A percentile compares a stretch with the other conserved stretches of the same genome.
Conservation (phyloP, 1,140 invertebrate genomes). For the Hylaeus anthracinus region DNA sequence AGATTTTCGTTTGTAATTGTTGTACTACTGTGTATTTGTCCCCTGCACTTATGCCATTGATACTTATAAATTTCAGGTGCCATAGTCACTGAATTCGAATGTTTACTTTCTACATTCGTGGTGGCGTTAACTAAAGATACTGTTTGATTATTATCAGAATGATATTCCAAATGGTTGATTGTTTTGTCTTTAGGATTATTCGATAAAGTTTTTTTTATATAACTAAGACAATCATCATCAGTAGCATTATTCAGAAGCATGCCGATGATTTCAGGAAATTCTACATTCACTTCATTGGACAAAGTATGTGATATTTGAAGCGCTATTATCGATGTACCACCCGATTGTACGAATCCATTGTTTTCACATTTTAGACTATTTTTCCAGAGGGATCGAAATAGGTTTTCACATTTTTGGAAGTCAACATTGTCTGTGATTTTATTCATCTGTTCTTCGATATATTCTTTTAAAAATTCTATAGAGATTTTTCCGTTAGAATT, state of each 20-base stretch:
- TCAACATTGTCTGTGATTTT: conserved; percentile 69
- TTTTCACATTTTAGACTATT: conserved; percentile 63
- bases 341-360: conserved; percentile 78
- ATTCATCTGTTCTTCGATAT: conserved; percentile 27
- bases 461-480: conserved; percentile 55
- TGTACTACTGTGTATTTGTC: conserved; percentile 35
- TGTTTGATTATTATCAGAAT: not conserved
- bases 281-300: conserved; percentile 59
- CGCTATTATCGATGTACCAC: conserved; percentile 80
- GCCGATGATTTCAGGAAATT: conserved; percentile 72
- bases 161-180: not conserved
- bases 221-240: conserved; percentile 58
- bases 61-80: conserved; percentile 18
- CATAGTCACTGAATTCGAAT: not conserved
- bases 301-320: conserved; percentile 76
- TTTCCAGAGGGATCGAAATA: conserved; percentile 72
- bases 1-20: not conserved
- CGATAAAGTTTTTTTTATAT: conserved; percentile 45
- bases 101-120: not conserved
- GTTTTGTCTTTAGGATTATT: not conserved
- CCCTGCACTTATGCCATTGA: conserved; percentile 78
- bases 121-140: not conserved
- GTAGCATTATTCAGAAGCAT: conserved; percentile 71
- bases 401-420: conserved; percentile 75
- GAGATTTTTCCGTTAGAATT: conserved; percentile 74